Percentiles rank a stretch among this genome's conserved stretches.
Conservation (phyloP, 1,140 invertebrate genomes). For the Zaprionus camerounensis region DNA sequence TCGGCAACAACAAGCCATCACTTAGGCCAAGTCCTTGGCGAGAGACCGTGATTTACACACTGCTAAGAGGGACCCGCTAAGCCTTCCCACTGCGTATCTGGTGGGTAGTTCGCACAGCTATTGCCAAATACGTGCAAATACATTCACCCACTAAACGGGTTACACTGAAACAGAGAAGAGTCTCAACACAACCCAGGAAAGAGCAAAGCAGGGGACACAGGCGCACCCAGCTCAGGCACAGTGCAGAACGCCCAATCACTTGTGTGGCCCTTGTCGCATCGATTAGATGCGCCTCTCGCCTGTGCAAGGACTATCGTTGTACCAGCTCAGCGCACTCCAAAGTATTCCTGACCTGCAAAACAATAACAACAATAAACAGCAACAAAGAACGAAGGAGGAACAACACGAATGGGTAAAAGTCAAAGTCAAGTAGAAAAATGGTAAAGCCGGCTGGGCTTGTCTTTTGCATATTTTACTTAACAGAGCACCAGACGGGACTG, state of each 20-base stretch:
- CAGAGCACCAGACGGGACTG: slow-evolving; percentile 16
- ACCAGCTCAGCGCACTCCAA: background rate
- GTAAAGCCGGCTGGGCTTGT: slow-evolving; percentile 51
- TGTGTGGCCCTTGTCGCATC: slow-evolving; percentile 32
- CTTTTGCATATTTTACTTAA: slow-evolving; percentile 57
- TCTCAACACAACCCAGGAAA: background rate
- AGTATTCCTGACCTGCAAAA: slow-evolving; percentile 31
- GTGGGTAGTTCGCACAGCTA: slow-evolving; percentile 59
- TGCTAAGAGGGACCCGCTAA: slow-evolving; percentile 21
- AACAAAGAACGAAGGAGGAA: background rate
- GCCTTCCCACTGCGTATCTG: slow-evolving; percentile 38
- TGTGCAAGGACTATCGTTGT: background rate
- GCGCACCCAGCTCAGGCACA: background rate
- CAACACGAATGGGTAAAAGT: slow-evolving; percentile 31
- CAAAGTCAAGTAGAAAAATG: slow-evolving; percentile 71
- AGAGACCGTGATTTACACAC: slow-evolving; percentile 36
- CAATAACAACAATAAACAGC: slow-evolving; percentile 9
- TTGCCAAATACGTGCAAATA: slow-evolving; percentile 74
- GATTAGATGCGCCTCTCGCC: slow-evolving; percentile 58
- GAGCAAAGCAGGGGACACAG: background rate
- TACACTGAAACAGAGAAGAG: background rate
- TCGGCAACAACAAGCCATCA: slow-evolving; percentile 3
- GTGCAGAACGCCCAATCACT: background rate
- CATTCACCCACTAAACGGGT: slow-evolving; percentile 66
- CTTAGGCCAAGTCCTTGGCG: background rate